Conservation (phyloP, 2,888 invertebrate species). For the Xestia ashworthii region DNA sequence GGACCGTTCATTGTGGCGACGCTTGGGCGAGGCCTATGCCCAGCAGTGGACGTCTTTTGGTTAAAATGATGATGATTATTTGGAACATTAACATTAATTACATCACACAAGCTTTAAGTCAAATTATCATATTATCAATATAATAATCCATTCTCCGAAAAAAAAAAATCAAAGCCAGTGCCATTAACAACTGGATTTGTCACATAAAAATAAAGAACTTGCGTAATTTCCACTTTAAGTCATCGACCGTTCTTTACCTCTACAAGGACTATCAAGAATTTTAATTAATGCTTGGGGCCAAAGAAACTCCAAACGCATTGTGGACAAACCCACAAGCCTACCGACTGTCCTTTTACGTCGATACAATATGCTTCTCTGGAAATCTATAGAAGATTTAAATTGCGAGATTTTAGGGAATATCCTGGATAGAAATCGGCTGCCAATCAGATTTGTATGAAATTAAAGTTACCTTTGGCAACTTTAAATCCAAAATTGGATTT, state of each 20-base stretch:
- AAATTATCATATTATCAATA: slow-evolving; percentile 1
- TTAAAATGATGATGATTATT: neutral
- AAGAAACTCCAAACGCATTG: neutral
- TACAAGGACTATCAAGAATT: slow-evolving; percentile 12
- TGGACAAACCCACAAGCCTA: neutral
- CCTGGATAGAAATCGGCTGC: no score
- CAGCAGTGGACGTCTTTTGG: no score
- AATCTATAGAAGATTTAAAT: neutral
- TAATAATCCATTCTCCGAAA: slow-evolving; percentile 9
- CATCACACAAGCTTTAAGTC: neutral
- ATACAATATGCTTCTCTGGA: neutral
- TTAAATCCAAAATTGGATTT: neutral
- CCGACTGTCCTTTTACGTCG: neutral
- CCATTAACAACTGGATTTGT: slow-evolving; percentile 34
- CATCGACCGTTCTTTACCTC: slow-evolving; percentile 45
- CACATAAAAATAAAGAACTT: slow-evolving; percentile 26
- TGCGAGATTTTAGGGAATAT: neutral
- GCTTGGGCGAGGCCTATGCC: no score
- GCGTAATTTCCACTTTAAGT: slow-evolving; percentile 47
- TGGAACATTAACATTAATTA: neutral
- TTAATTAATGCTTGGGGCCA: slow-evolving; percentile 9
- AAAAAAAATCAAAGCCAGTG: slow-evolving; percentile 13
- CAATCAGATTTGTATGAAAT: neutral
- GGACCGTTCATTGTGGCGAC: no score
- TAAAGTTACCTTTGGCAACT: neutral